Conservation (phyloP, 2,797 vertebrate species). For the Sebastes aleutianus region DNA sequence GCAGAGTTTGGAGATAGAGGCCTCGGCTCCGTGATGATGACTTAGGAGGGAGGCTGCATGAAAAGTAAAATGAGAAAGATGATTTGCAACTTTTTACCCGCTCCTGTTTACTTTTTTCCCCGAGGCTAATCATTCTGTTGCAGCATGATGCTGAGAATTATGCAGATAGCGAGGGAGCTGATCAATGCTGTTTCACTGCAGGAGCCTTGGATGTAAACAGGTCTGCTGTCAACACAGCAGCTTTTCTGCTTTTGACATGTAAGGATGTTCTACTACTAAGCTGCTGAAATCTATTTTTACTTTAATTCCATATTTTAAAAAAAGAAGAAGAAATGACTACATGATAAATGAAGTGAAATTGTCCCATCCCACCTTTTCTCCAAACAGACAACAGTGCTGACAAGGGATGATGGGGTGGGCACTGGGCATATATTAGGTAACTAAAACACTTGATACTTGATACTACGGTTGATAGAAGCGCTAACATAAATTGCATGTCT, state of each 20-base stretch:
- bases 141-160: conserved; percentile 54
- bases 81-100: conserved; percentile 65
- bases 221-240: conserved; percentile 33
- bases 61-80: conserved; percentile 61
- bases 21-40: conserved; percentile 45
- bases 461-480: background rate
- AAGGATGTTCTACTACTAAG: conserved; percentile 1
- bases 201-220: conserved; percentile 47
- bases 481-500: background rate
- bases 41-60: conserved; percentile 36
- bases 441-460: background rate
- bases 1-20: conserved; percentile 51
- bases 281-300: conserved; percentile 4
- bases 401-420: background rate
- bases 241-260: conserved; percentile 37
- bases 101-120: conserved; percentile 62
- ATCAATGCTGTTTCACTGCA: conserved; percentile 50
- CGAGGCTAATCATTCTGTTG: conserved; percentile 61
- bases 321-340: background rate
- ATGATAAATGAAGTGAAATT: background rate
- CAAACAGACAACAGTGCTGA: background rate
- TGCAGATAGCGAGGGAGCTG: conserved; percentile 39
- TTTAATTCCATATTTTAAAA: background rate
- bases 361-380: background rate
- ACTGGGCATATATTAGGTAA: background rate